A percentile compares a stretch with the other conserved stretches of the same genome.
phyloP scores from a whole-genome alignment of 2,888 invertebrate genomes.

The Mythimna ferrago region DNA sequence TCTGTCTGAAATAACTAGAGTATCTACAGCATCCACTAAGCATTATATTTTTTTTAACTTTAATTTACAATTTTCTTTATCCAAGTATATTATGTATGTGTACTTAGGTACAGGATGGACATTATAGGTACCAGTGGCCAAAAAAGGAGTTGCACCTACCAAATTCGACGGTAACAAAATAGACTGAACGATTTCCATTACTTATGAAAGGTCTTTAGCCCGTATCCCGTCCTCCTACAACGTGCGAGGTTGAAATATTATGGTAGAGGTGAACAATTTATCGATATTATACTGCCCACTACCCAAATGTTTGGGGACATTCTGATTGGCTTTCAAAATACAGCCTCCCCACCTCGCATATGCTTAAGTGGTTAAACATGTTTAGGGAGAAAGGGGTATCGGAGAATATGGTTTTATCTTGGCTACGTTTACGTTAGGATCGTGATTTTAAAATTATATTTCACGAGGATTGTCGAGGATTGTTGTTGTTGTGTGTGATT shows the following conservation, averaged over 20 bases:
- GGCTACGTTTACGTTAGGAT: not conserved
- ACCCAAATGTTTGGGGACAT: slow-evolving; percentile 68
- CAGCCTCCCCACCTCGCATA: slow-evolving; percentile 53
- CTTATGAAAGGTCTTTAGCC: slow-evolving; percentile 55
- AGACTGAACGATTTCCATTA: not conserved
- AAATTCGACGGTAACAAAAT: not conserved
- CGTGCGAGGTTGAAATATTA: slow-evolving; percentile 70
- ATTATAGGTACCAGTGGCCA: no score
- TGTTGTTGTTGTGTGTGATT: no score
- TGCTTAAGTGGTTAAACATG: slow-evolving; percentile 69
- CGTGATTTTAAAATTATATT: not conserved
- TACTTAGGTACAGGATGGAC: no score
- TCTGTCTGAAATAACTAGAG: not conserved
- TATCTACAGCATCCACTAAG: not conserved
- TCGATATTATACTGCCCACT: slow-evolving; percentile 72
- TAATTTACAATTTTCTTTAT: not conserved
- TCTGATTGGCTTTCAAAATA: slow-evolving; percentile 72
- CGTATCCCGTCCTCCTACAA: slow-evolving; percentile 64
- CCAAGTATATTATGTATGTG: no score
- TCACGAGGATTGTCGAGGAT: no score
- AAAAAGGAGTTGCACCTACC: not conserved
- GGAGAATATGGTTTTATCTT: slow-evolving; percentile 5
- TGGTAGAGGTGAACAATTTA: slow-evolving; percentile 78
- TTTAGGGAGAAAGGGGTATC: slow-evolving; percentile 22
- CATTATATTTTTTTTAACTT: not conserved